These are phyloP conservation scores for Anguilla rostrata DNA, from an alignment of 2,113 vertebrate species.

Conservation along the genomic window DNA sequence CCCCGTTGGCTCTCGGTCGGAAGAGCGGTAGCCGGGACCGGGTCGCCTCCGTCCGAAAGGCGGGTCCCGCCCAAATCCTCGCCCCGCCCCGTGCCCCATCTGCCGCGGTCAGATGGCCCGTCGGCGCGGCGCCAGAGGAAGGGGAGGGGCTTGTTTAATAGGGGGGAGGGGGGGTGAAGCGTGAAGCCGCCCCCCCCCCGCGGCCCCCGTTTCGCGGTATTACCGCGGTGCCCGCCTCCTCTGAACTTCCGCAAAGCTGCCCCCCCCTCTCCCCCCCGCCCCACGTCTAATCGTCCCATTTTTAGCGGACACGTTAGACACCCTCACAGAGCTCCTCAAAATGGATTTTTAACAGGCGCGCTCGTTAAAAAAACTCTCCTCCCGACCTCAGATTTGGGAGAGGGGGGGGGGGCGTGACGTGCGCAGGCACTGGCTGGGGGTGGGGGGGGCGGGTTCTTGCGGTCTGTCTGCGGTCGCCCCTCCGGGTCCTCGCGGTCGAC, in stretches of 20 bases:
- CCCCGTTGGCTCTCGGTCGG: neutral
- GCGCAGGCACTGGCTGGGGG: no score
- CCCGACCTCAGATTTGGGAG: no score
- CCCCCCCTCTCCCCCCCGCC: no score
- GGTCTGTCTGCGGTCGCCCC: no score
- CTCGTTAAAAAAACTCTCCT: neutral
- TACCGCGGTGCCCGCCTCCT: no score
- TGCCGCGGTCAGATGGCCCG: slow-evolving; percentile 44
- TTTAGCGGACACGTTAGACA: neutral
- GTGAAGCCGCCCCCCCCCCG: no score
- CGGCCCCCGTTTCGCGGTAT: no score
- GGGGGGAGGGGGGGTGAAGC: no score
- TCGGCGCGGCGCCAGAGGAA: slow-evolving; percentile 23
- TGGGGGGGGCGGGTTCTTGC: no score
- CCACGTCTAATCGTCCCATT: neutral
- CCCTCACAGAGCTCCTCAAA: neutral
- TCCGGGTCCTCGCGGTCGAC: no score
- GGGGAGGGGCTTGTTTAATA: neutral
- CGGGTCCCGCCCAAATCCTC: slow-evolving; percentile 43
- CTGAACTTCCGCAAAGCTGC: no score
- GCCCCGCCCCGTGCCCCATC: slow-evolving; percentile 37
- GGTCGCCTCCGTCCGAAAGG: slow-evolving; percentile 36
- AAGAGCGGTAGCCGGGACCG: slow-evolving; percentile 34
- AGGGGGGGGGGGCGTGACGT: no score
- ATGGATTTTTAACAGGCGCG: slow-evolving; percentile 3